Evolutionary conservation across 1,140 invertebrate genomes (phyloP), one percentile per base, ranked within the genome.

Genomic region (Pseudobourletiella spinata): DNA sequence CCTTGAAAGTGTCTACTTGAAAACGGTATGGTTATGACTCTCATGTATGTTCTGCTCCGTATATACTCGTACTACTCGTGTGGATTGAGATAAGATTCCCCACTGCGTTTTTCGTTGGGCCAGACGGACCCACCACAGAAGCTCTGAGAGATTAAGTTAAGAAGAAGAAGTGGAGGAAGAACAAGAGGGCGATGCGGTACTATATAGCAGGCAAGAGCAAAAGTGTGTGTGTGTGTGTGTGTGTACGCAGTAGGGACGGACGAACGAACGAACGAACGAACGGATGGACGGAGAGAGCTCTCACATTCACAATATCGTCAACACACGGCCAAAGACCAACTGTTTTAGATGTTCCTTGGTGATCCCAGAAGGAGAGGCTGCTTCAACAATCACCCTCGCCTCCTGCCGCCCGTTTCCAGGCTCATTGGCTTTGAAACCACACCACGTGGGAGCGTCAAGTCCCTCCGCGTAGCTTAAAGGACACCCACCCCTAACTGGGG

Each of bases 331-430:
- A 50, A 48, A 63, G 61, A 63, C 54, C 61, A 63, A 63, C 61
- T 63, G 61, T 35, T 50, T 35, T 11, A 25, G 29, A 35, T 55
- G 16, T 39, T 52, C 14, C 32, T 55, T 55, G 29, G 52, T 55
- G 52, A 55, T 6, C 52, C 16, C 42, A 29, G 35, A 57, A 18
- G 43, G n/a, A 63, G 43, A 32, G 52, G 18, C 32, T 44, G 58
- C 30, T 56, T 24, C 61, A 66, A 66, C 60, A 66, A 66, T 66
- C 65, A 66, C 65, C 65, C 65, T 66, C 61, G 54, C 65, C 65
- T 66, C 65, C 64, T 66, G 59, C 64, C 52, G 64, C 60, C 61
- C 57, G 64, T 58, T 62, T 46, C 44, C 44, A 51, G 48, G 48
- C 48, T 51, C 48, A 51, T 51, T 51, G 48, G 48, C 48, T 51